Base-by-base conservation (phyloP, 2,888 invertebrate species). In the Cerceris ruficornis region DNA sequence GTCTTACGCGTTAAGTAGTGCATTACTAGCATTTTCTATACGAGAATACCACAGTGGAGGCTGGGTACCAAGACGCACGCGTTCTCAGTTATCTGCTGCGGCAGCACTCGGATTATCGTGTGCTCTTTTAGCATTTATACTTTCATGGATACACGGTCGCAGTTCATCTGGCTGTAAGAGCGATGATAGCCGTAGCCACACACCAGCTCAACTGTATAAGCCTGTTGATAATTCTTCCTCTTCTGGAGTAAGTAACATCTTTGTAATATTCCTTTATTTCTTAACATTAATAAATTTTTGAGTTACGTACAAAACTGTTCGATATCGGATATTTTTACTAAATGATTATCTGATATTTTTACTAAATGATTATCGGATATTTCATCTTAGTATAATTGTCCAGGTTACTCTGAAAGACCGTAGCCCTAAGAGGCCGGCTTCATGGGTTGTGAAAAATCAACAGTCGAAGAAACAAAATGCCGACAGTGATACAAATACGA, bases 1-100 rank as follows among this genome's bases (percentile, higher is more conserved):
- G 88, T 94, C 95, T 92, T 96, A 95, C 93, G 94, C 95, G 89
- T 93, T 95, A 91, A 94, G 95, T 82, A 92, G 92, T 91, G 95
- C 95, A 83, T 95, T 95, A 86, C 93, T 96, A 86, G 94, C 95
- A 89, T 94, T 95, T 89, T 95, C 96, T 89, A 94, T 95, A 93
- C 88, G 94, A 94, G 92, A 95, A 94, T 92, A 94, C 93, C 93
- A 94, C 93, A 91, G 95, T 93, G 91, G 94, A 94, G 92, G 92
- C 58, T 95, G 95, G 95, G 95, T 96, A 86, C 95, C 96, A 82
- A 95, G 94, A 91, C 95, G 95, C 92, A 95, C 96, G 85, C 95
- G 95, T 91, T 95, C 95, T 86, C 96, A 96, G 89, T 92, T 96
- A 13, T 90, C 91, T 49, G 91, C 90, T 2, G 90, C 91, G 6